phyloP scores from a whole-genome alignment of 2,113 vertebrate species.

The Scomber scombrus region DNA sequence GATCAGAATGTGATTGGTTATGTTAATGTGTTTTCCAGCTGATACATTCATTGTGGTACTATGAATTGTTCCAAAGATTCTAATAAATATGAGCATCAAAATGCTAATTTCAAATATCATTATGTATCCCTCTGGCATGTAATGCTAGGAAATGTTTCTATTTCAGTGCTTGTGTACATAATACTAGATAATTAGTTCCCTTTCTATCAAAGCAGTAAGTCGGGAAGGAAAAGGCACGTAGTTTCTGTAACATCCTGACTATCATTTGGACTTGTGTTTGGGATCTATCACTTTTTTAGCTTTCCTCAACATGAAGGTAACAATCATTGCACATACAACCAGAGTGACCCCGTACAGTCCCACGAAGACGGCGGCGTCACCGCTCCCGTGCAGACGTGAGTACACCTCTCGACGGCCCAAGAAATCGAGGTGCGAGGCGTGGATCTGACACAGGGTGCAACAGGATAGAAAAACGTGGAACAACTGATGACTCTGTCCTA shows the following conservation, averaged over 20 bases:
- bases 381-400: slow-evolving; percentile 77
- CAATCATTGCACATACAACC: slow-evolving; percentile 82
- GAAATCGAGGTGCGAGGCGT: slow-evolving; percentile 90
- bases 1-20: too few species aligned
- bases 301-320: slow-evolving; percentile 81
- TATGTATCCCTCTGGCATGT: background rate
- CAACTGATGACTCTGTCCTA: slow-evolving; percentile 93
- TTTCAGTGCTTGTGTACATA: background rate
- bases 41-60: background rate
- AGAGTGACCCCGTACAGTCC: slow-evolving; percentile 83
- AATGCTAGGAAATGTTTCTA: background rate
- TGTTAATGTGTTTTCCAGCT: background rate
- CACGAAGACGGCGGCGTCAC: slow-evolving; percentile 78
- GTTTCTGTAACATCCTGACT: background rate
- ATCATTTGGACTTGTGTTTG: slow-evolving; percentile 79
- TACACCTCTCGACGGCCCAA: slow-evolving; percentile 85
- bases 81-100: slow-evolving; percentile 11
- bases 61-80: background rate
- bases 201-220: slow-evolving; percentile 9
- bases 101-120: background rate
- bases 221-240: slow-evolving; percentile 18
- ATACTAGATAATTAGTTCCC: background rate
- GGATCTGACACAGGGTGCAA: slow-evolving; percentile 92
- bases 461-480: slow-evolving; percentile 90
- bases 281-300: slow-evolving; percentile 79